phyloP scores from a whole-genome alignment of 2,888 invertebrate species.

The Harpagoxenus sublaevis region DNA sequence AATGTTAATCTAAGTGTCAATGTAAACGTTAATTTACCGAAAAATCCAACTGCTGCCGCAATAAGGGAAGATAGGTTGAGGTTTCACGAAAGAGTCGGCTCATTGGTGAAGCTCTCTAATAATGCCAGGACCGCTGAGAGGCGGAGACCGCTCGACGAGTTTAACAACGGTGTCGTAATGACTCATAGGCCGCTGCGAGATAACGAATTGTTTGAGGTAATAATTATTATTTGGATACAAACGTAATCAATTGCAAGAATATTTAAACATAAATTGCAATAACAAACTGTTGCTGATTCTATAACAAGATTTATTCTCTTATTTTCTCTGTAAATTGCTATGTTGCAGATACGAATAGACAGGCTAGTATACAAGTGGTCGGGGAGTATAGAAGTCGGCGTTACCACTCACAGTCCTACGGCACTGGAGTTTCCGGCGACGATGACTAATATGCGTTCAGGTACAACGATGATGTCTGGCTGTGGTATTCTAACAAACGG shows the following conservation, averaged over 20 bases:
- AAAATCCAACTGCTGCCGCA: constrained; percentile 82
- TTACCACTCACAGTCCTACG: constrained; percentile 97
- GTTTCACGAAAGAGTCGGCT: constrained; percentile 96
- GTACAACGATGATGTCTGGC: constrained; percentile 98
- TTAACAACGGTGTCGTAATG: constrained; percentile 98
- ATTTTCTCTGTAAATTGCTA: not conserved
- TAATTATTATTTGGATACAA: not conserved
- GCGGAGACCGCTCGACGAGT: constrained; percentile 95
- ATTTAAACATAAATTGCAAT: not conserved
- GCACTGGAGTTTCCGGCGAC: constrained; percentile 97
- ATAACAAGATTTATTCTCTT: not conserved
- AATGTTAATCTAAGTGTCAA: constrained; percentile 85
- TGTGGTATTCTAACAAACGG: constrained; percentile 98
- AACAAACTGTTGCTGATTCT: not conserved
- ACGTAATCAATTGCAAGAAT: not conserved
- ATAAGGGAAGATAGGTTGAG: constrained; percentile 89
- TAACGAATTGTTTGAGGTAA: constrained; percentile 95
- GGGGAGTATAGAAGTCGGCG: constrained; percentile 96
- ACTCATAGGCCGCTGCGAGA: constrained; percentile 95
- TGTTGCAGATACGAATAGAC: constrained; percentile 93
- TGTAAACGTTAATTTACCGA: constrained; percentile 84
- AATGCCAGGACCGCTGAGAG: constrained; percentile 95
- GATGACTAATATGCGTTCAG: constrained; percentile 97
- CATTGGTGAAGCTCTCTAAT: constrained; percentile 94
- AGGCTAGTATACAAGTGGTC: constrained; percentile 98